Conservation (phyloP, 2,797 vertebrate species). For the Sternotherus odoratus region DNA sequence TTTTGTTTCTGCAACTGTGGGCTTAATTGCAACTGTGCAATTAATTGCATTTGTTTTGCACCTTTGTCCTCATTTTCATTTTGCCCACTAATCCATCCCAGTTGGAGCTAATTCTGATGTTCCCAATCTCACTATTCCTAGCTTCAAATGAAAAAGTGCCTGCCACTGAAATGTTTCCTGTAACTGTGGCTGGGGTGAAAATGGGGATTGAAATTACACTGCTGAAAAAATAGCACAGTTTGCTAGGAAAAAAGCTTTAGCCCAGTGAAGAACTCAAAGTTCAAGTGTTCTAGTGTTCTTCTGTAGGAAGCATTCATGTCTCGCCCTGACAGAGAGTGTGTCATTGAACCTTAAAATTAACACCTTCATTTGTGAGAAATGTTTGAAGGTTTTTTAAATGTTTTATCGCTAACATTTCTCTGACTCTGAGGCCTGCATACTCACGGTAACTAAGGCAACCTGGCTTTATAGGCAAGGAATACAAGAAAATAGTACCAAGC, state of each 20-base stretch:
- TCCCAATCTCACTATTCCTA: not conserved
- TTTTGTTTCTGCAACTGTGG: accelerated
- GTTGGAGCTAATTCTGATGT: not conserved
- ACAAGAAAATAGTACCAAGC: not conserved
- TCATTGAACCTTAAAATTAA: not conserved
- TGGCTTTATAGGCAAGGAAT: not conserved
- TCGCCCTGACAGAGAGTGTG: not conserved
- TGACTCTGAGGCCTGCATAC: not conserved
- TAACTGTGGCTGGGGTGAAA: not conserved
- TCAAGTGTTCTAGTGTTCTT: not conserved
- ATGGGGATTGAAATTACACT: not conserved
- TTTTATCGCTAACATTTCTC: not conserved
- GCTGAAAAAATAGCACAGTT: not conserved
- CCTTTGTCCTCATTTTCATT: not conserved
- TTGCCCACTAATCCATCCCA: not conserved
- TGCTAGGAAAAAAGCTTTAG: not conserved
- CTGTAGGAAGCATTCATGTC: accelerated
- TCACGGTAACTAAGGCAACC: not conserved
- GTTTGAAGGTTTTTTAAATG: not conserved
- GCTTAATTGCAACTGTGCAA: not conserved
- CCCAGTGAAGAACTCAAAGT: accelerated
- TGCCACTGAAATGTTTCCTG: not conserved
- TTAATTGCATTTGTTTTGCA: not conserved
- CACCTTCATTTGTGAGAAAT: not conserved
- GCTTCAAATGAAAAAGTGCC: not conserved